phyloP scores from a whole-genome alignment of 2,797 vertebrate species.

The Acestrorhynchus altus region DNA sequence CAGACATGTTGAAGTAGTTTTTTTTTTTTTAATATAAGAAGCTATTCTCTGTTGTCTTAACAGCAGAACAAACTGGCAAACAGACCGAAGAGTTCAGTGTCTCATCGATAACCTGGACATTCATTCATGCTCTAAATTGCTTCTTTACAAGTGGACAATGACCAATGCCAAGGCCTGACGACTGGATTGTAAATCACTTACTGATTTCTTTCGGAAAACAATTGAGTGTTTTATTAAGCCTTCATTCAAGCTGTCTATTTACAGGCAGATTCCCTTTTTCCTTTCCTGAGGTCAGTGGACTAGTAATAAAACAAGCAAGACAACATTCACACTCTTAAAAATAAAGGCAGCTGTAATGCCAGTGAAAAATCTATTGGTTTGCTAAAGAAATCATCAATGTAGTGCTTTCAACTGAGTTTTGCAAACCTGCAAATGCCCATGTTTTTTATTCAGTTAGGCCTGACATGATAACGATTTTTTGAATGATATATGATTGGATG shows the following conservation, averaged over 20 bases:
- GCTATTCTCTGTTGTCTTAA: background rate
- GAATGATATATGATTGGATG: too few species aligned
- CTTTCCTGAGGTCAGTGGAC: background rate
- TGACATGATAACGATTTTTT: too few species aligned
- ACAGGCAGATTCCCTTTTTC: background rate
- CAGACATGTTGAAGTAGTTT: background rate
- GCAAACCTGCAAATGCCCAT: too few species aligned
- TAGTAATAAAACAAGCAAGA: background rate
- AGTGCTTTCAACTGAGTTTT: too few species aligned
- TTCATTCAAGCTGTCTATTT: background rate
- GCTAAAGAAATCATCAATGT: too few species aligned
- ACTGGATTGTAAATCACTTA: background rate
- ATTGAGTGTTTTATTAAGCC: background rate
- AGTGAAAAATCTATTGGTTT: too few species aligned
- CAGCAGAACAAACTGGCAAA: background rate
- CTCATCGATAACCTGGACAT: background rate
- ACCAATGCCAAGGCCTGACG: background rate
- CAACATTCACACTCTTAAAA: too few species aligned
- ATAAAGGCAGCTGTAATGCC: too few species aligned
- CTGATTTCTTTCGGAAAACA: background rate
- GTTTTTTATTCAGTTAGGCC: too few species aligned
- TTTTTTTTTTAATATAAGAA: too few species aligned
- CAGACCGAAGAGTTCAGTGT: background rate
- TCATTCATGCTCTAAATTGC: background rate
- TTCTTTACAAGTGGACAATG: background rate